These are phyloP conservation scores for Tolmerus cingulatus DNA, from an alignment of 2,888 invertebrate species.

Conservation along the genomic window DNA sequence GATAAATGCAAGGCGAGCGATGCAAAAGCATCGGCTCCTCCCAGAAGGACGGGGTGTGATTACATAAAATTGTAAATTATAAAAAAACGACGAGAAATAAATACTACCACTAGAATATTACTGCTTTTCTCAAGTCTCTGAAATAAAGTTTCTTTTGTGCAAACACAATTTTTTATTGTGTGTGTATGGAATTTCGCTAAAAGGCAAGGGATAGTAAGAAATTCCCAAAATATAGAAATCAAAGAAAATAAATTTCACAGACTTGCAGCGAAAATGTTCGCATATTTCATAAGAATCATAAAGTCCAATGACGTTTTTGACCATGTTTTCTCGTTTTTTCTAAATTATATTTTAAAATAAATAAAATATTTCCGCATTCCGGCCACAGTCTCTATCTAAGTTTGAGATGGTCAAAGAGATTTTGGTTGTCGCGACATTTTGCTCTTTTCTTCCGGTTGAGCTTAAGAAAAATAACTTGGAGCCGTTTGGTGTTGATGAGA, in stretches of 20 bases:
- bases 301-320: neutral
- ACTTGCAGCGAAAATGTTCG: neutral
- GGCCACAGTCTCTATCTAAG: constrained; percentile 32
- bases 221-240: neutral
- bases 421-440: neutral
- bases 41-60: neutral
- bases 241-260: constrained; percentile 28
- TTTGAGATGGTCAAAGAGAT: constrained; percentile 11
- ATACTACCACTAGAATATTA: constrained; percentile 14
- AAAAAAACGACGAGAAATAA: constrained; percentile 18
- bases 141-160: constrained; percentile 15
- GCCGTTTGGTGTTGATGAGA: neutral
- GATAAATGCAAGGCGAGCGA: constrained; percentile 14
- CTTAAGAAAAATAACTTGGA: neutral
- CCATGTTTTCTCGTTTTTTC: neutral
- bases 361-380: neutral
- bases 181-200: neutral
- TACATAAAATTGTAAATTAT: constrained; percentile 13
- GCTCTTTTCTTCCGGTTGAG: neutral
- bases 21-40: neutral
- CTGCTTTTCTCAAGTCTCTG: neutral
- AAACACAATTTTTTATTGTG: neutral
- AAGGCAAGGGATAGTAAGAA: neutral
- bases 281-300: neutral
- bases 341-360: constrained; percentile 19